Conservation (phyloP, 23 tunicate genomes). For the Diplosoma virens region DNA sequence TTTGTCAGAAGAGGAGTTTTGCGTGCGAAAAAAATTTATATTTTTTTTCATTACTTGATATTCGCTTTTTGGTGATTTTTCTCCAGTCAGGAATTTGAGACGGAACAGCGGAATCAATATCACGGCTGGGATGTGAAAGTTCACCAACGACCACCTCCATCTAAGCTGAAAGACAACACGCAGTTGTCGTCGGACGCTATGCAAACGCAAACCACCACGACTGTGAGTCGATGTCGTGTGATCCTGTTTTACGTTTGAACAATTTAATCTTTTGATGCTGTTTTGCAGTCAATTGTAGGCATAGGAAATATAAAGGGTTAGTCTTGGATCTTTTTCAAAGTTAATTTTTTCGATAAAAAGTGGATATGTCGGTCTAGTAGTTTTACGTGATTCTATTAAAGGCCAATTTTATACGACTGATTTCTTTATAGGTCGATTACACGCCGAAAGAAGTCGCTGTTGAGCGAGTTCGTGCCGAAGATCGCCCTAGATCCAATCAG, state of each 20-base stretch:
- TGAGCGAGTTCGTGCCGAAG: background rate
- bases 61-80: background rate
- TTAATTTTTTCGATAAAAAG: too few species aligned
- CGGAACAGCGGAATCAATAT: slow-evolving; percentile 77
- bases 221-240: too few species aligned
- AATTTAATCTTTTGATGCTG: too few species aligned
- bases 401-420: too few species aligned
- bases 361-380: too few species aligned
- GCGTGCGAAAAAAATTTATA: background rate
- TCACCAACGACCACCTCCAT: slow-evolving; percentile 50
- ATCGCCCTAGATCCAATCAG: slow-evolving; percentile 38
- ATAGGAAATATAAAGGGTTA: too few species aligned
- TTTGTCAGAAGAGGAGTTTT: background rate
- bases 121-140: slow-evolving; percentile 92
- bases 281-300: too few species aligned
- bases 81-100: slow-evolving; percentile 45
- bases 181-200: slow-evolving; percentile 71
- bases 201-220: slow-evolving; percentile 65
- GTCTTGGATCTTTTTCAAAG: too few species aligned
- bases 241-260: too few species aligned
- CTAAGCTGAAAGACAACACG: slow-evolving; percentile 77
- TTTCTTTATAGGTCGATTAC: slow-evolving; percentile 33
- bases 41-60: background rate
- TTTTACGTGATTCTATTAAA: too few species aligned
- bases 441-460: slow-evolving; percentile 42